phyloP scores from a whole-genome alignment of 1,140 invertebrate species.

The Antheraea mylitta region DNA sequence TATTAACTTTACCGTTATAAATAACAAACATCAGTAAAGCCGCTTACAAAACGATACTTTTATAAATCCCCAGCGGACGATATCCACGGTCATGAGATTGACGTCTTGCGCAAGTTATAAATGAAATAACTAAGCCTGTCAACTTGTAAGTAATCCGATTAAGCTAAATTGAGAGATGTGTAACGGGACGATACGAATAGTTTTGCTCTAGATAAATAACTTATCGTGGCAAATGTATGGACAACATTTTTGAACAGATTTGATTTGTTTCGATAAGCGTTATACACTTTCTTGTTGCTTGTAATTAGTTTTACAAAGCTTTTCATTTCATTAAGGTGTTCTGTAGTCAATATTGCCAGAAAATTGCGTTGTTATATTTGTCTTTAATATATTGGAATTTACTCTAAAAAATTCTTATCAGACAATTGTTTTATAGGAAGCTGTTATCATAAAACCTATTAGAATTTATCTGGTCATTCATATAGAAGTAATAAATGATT shows the following conservation, averaged over 20 bases:
- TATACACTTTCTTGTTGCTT: too few species aligned
- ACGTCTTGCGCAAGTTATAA: slow-evolving; percentile 45
- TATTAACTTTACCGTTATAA: slow-evolving; percentile 3
- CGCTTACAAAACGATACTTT: slow-evolving; percentile 13
- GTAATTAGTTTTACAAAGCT: background rate
- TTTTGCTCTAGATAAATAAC: slow-evolving; percentile 18
- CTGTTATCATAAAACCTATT: too few species aligned
- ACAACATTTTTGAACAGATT: background rate
- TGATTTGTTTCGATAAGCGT: background rate
- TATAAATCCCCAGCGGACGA: slow-evolving; percentile 8
- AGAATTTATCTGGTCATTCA: too few species aligned
- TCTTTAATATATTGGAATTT: too few species aligned
- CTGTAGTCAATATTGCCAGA: too few species aligned
- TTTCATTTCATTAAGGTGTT: background rate
- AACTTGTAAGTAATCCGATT: slow-evolving; percentile 65
- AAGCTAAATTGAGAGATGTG: slow-evolving; percentile 54
- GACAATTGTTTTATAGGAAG: too few species aligned
- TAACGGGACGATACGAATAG: slow-evolving; percentile 43
- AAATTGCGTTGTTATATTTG: too few species aligned
- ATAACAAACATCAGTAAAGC: slow-evolving; percentile 14
- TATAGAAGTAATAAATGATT: too few species aligned
- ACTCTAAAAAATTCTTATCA: too few species aligned
- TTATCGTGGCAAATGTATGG: slow-evolving; percentile 1
- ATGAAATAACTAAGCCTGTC: slow-evolving; percentile 42
- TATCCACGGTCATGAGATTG: slow-evolving; percentile 13